Percentiles rank a stretch among this genome's conserved stretches.
Evolutionary conservation across 2,888 invertebrate species (phyloP).

Genomic region (Gastrophysa polygoni): DNA sequence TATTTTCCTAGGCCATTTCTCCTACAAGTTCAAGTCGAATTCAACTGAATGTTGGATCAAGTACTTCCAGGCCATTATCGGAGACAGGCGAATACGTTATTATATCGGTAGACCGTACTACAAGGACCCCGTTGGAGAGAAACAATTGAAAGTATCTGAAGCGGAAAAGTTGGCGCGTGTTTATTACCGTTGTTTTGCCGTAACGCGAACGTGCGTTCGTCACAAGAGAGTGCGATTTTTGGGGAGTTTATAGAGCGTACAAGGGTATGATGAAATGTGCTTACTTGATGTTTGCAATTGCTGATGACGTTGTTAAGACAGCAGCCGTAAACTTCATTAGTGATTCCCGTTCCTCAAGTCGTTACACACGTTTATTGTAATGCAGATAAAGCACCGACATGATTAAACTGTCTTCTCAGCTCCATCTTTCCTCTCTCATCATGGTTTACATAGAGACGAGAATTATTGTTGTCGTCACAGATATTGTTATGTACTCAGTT

Average conservation of each 20-base stretch:
- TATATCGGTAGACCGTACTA: background rate
- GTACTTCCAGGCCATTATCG: too few species aligned
- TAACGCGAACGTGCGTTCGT: background rate
- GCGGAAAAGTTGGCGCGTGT: slow-evolving; percentile 25
- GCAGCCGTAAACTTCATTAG: background rate
- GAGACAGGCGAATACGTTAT: background rate
- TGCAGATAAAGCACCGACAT: too few species aligned
- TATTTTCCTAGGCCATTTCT: too few species aligned
- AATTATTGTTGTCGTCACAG: too few species aligned
- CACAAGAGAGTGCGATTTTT: background rate
- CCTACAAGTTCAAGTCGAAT: too few species aligned
- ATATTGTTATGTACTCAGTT: too few species aligned
- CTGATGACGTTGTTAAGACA: background rate
- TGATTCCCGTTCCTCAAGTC: too few species aligned
- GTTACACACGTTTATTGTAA: too few species aligned
- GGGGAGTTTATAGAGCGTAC: background rate
- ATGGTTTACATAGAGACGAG: too few species aligned
- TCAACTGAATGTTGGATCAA: too few species aligned
- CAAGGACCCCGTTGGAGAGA: background rate
- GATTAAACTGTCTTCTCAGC: too few species aligned
- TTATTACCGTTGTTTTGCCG: slow-evolving; percentile 30
- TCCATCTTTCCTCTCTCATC: too few species aligned
- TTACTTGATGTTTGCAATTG: background rate
- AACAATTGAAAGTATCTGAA: slow-evolving; percentile 19
- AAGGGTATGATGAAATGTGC: background rate